Evolutionary conservation across 2,888 invertebrate species (phyloP).

Genomic region (Dynastes tityus): DNA sequence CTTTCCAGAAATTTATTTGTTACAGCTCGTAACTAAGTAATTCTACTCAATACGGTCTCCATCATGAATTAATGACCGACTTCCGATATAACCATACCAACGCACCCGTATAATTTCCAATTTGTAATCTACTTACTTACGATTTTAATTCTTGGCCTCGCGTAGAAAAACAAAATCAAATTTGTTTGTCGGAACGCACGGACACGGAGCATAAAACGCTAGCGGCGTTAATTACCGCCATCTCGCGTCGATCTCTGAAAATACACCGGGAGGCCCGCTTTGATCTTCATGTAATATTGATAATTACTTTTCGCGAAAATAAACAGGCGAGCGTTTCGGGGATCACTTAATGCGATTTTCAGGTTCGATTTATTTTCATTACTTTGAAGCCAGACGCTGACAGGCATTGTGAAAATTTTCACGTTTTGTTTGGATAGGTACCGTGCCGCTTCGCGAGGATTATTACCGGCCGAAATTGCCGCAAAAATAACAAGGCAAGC

Average conservation of each 20-base stretch:
- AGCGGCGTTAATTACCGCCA: slow-evolving; percentile 33
- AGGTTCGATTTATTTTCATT: slow-evolving; percentile 46
- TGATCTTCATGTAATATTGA: slow-evolving; percentile 46
- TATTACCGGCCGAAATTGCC: slow-evolving; percentile 33
- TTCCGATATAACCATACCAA: no score
- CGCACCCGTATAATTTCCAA: not conserved
- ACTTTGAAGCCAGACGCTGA: slow-evolving; percentile 45
- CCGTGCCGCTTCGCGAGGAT: slow-evolving; percentile 6
- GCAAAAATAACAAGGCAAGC: slow-evolving; percentile 28
- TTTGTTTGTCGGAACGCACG: not conserved
- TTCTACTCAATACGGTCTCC: no score
- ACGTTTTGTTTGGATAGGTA: slow-evolving; percentile 42
- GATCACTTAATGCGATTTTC: slow-evolving; percentile 41
- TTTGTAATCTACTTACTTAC: not conserved
- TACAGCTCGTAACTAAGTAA: no score
- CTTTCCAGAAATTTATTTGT: no score
- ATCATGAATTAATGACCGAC: no score
- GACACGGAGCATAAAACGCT: slow-evolving; percentile 12
- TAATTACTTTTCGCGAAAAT: slow-evolving; percentile 44
- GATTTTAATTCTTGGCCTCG: not conserved
- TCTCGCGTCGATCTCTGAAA: slow-evolving; percentile 30
- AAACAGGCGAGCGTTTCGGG: slow-evolving; percentile 37
- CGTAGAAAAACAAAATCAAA: not conserved
- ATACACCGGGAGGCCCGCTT: slow-evolving; percentile 22
- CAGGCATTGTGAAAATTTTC: slow-evolving; percentile 45